Evolutionary conservation across 2,113 vertebrate genomes (phyloP), one percentile per base, ranked within the genome.

Genomic region (Cacatua alba): DNA sequence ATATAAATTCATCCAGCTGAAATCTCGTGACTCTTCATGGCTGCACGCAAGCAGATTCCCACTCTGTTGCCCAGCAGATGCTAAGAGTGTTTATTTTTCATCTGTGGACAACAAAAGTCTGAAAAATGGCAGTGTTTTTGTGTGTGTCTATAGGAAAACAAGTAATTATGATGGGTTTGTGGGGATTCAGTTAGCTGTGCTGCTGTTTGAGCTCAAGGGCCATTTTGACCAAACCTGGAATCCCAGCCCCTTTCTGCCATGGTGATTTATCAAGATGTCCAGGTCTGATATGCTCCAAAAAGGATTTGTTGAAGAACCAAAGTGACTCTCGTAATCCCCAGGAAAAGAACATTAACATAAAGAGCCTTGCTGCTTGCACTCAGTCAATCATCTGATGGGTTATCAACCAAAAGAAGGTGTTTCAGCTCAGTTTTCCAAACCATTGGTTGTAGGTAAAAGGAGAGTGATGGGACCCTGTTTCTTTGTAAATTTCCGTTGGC

Each of bases 1-100:
- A 59, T 85, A 86, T 68, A 95, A 95, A 93, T 75, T 70, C 29
- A 64, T 67, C 81, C 46, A 82, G 37, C 59, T 96, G 86, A 80
- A 94, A 82, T 86, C 70, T 68, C 3, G 1, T 67, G 68, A 23
- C 57, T 96, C 17, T 90, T 35, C 72, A 17, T 7, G 44, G 35
- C 74, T 92, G 74, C 71, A 65, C 5, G 12, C 0, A 1, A 94
- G 44, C 53, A 91, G 48, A 33, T 93, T 94, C 41, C 79, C 43
- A 33, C 26, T 77, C 75, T 41, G 21, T 43, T 57, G 16, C 43
- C 39, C 63, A 80, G 48, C 43, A 51, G 72, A 75, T 75, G 43
- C 43, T 72, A 51, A 59, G 10, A 67, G 5, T 41, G 28, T 90
- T 95, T 94, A 24, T 84, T 93, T 94, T 88, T 72, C 37, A 51